Conservation (phyloP, 2,797 vertebrate species). For the Calcarius lapponicus region DNA sequence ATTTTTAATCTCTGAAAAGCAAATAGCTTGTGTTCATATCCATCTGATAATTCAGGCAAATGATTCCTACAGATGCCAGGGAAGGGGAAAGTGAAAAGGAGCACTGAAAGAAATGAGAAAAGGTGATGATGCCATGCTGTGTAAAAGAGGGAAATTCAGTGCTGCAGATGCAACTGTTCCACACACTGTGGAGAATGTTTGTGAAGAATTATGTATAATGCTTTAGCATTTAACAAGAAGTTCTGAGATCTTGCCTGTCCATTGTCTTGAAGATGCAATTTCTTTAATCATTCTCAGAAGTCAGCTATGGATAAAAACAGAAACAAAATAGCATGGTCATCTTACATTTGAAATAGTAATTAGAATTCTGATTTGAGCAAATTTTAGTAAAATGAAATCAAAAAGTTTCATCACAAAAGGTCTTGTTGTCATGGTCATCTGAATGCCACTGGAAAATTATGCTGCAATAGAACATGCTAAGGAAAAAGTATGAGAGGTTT, state of each 20-base stretch:
- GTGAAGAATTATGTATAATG: neutral
- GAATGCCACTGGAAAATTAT: neutral
- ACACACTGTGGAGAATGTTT: neutral
- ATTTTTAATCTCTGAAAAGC: conserved; percentile 1
- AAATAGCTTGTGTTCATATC: neutral
- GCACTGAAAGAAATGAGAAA: neutral
- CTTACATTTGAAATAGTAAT: neutral
- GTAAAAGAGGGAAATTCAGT: neutral
- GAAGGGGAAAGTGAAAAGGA: neutral
- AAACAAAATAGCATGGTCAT: neutral
- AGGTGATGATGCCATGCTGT: neutral
- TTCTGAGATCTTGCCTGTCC: neutral
- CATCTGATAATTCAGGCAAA: neutral
- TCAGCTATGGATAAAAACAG: neutral
- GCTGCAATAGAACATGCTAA: neutral
- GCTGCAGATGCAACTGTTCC: neutral
- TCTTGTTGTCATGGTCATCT: neutral
- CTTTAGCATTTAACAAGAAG: neutral
- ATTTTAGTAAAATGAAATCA: neutral
- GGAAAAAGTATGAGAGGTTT: neutral
- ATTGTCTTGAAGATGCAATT: neutral
- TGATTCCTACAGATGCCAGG: neutral
- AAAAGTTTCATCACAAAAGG: neutral
- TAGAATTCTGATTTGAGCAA: neutral
- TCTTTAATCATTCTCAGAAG: neutral